Conservation (phyloP, 2,888 invertebrate genomes). For the Pardosa pseudoannulata region DNA sequence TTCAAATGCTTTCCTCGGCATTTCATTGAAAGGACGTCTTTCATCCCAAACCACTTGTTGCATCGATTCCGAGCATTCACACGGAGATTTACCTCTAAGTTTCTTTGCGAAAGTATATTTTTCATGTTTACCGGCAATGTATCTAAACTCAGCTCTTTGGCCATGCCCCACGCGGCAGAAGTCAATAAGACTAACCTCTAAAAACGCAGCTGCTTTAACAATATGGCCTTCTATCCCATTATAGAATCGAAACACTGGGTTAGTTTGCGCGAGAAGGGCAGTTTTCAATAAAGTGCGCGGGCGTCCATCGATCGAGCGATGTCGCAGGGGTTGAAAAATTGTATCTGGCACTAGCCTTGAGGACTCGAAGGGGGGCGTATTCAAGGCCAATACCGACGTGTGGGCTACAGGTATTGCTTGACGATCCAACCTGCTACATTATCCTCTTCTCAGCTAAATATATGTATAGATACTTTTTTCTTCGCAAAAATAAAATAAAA, state of each 20-base stretch:
- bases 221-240: neutral
- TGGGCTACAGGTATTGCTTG: constrained; percentile 12
- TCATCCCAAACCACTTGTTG: too few relatives aligned
- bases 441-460: too few relatives aligned
- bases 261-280: neutral
- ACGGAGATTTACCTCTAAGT: too few relatives aligned
- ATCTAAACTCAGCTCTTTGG: neutral
- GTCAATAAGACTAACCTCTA: neutral
- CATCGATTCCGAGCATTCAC: too few relatives aligned
- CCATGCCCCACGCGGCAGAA: neutral
- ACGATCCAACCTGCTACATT: too few relatives aligned
- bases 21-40: too few relatives aligned
- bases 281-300: constrained; percentile 12
- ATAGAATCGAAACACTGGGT: neutral
- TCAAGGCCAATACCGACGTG: constrained; percentile 33
- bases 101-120: too few relatives aligned
- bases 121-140: too few relatives aligned
- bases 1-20: too few relatives aligned
- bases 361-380: constrained; percentile 8
- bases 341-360: constrained; percentile 39
- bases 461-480: too few relatives aligned
- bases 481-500: too few relatives aligned
- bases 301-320: constrained; percentile 23
- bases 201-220: neutral
- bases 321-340: constrained; percentile 43